These are phyloP conservation scores for Nymphalis io DNA, from an alignment of 1,140 invertebrate genomes.

Conservation along the genomic window DNA sequence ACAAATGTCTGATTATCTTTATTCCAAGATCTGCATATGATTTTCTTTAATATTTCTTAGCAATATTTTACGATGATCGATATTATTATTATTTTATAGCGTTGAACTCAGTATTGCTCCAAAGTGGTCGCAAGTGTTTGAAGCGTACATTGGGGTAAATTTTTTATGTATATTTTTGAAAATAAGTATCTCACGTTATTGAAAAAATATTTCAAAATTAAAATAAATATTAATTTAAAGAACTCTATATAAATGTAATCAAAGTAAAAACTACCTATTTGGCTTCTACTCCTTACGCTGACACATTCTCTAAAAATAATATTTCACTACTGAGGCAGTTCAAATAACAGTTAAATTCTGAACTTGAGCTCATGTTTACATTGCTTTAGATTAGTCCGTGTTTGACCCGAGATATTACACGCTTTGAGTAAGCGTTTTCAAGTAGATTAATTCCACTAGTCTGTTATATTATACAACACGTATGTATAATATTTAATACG, in stretches of 20 bases:
- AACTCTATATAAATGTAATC: too few relatives aligned
- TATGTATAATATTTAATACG: constrained; percentile 6
- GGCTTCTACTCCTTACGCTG: neutral
- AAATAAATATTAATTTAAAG: too few relatives aligned
- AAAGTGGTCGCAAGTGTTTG: too few relatives aligned
- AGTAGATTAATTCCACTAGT: constrained; percentile 47
- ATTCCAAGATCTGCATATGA: neutral
- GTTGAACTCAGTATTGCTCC: too few relatives aligned
- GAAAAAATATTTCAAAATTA: too few relatives aligned
- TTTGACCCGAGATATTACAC: constrained; percentile 57
- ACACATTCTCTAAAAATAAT: constrained; percentile 21
- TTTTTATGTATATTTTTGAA: too few relatives aligned
- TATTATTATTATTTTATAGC: too few relatives aligned
- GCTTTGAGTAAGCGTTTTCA: constrained; percentile 56
- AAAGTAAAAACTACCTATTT: neutral
- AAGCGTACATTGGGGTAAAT: too few relatives aligned
- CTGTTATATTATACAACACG: constrained; percentile 43
- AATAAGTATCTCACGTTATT: too few relatives aligned
- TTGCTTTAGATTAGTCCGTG: constrained; percentile 56
- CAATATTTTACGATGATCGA: too few relatives aligned
- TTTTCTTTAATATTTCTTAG: neutral
- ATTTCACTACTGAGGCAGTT: constrained; percentile 23
- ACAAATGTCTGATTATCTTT: neutral
- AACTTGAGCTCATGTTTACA: constrained; percentile 50
- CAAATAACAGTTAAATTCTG: constrained; percentile 36